Evolutionary conservation across 2,888 invertebrate species (phyloP).

Genomic region (Tetragonula carbonaria): DNA sequence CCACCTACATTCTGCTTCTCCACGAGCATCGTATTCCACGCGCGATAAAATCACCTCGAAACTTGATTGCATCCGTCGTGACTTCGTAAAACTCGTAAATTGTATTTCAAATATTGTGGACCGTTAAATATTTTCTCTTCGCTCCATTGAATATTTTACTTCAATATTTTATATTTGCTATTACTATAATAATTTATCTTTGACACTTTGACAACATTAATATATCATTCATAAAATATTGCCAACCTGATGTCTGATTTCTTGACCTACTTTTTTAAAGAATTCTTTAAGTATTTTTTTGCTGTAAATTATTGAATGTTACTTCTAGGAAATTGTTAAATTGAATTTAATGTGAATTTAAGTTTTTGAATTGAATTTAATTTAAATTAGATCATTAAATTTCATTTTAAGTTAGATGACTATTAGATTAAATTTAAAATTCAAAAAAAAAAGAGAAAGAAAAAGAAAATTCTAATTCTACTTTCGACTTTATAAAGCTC

Average conservation of each 20-base stretch:
- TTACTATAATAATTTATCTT: neutral
- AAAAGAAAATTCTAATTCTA: neutral
- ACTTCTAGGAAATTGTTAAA: too few relatives aligned
- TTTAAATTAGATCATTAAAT: too few relatives aligned
- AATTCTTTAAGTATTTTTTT: neutral
- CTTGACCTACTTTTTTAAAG: neutral
- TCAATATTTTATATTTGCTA: neutral
- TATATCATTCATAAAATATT: neutral
- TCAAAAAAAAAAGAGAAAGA: neutral
- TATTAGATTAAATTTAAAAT: too few relatives aligned
- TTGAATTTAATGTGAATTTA: too few relatives aligned
- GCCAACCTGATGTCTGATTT: neutral
- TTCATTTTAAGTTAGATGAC: too few relatives aligned
- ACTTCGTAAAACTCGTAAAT: neutral
- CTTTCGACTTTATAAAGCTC: neutral
- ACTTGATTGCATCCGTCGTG: constrained; percentile 11
- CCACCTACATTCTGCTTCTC: constrained; percentile 10
- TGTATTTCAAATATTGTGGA: neutral
- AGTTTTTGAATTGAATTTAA: too few relatives aligned
- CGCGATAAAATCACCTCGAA: neutral
- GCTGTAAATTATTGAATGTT: neutral
- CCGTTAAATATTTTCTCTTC: neutral
- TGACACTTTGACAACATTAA: neutral
- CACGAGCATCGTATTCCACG: constrained; percentile 1
- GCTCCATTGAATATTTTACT: neutral